Conservation (phyloP, 2,797 vertebrate genomes). For the Coregonus sp. region DNA sequence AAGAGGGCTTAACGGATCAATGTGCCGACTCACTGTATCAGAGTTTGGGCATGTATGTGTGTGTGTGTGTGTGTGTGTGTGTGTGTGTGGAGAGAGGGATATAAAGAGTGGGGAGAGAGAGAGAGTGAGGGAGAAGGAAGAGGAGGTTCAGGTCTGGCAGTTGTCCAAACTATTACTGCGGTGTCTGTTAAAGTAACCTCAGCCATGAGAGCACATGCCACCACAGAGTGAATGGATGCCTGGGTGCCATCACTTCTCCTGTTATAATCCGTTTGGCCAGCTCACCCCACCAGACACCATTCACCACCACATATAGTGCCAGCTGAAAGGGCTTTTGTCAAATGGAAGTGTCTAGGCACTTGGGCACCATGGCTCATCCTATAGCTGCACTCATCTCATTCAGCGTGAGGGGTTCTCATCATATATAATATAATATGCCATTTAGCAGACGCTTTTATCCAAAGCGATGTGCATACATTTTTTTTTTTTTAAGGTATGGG, state of each 20-base stretch:
- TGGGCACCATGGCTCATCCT: not conserved
- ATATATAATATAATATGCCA: not conserved
- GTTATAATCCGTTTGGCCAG: constrained; percentile 23
- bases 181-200: not conserved
- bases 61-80: not conserved
- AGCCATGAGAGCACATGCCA: constrained; percentile 32
- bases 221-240: constrained; percentile 29
- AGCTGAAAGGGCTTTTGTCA: not conserved
- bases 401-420: constrained; percentile 16
- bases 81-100: not conserved
- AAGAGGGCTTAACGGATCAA: constrained; percentile 44
- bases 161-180: constrained; percentile 33
- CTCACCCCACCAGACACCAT: not conserved
- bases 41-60: not conserved
- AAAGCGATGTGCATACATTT: no score
- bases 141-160: constrained; percentile 29
- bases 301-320: not conserved
- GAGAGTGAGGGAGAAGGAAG: not conserved
- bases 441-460: no score
- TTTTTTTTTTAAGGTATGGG: no score
- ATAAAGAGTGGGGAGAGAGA: no score
- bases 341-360: not conserved
- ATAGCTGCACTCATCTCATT: not conserved
- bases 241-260: constrained; percentile 16
- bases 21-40: not conserved